These are phyloP conservation scores for Cossypha polioptera DNA, from an alignment of 2,797 vertebrate species.

Conservation along the genomic window DNA sequence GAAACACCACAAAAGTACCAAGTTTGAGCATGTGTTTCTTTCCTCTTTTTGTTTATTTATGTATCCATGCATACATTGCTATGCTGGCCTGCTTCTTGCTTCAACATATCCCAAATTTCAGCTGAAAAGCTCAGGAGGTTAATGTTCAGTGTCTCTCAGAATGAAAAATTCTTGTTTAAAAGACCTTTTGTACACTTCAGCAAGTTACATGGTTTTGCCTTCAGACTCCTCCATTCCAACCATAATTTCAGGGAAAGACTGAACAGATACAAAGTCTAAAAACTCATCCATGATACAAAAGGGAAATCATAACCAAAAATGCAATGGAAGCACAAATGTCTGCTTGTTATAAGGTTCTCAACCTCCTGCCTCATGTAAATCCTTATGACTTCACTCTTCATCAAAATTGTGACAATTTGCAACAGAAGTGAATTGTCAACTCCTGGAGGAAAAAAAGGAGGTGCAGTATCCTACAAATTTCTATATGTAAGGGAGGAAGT, in stretches of 20 bases:
- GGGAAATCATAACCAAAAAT: neutral
- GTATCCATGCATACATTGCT: neutral
- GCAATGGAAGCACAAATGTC: neutral
- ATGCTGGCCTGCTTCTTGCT: neutral
- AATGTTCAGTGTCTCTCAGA: neutral
- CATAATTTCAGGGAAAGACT: neutral
- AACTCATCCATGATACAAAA: neutral
- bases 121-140: neutral
- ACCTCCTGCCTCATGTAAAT: neutral
- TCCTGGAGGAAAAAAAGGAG: neutral
- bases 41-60: neutral
- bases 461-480: neutral
- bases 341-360: neutral
- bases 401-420: neutral
- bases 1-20: neutral
- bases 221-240: neutral
- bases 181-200: neutral
- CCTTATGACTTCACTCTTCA: neutral
- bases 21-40: neutral
- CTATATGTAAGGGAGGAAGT: neutral
- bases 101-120: neutral
- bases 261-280: neutral
- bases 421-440: neutral
- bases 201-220: neutral
- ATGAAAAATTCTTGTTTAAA: conserved; percentile 7